Conservation (phyloP, 2,797 vertebrate species). For the Discoglossus pictus region DNA sequence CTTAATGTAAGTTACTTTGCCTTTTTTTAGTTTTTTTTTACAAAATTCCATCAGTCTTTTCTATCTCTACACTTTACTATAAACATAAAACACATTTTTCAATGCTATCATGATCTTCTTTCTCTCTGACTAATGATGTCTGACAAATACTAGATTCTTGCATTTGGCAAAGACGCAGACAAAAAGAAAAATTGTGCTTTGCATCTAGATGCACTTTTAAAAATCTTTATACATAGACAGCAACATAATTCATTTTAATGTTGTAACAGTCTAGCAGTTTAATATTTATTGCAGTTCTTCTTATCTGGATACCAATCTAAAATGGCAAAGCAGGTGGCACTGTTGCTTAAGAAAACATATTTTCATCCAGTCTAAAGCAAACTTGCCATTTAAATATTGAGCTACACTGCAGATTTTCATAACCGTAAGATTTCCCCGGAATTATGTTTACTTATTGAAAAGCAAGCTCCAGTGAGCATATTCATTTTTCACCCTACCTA, state of each 20-base stretch:
- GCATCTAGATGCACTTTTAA: conserved; percentile 1
- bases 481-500: neutral
- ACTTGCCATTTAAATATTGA: no score
- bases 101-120: neutral
- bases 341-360: neutral
- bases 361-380: no score
- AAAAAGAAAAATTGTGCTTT: conserved; percentile 11
- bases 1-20: no score
- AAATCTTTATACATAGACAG: conserved; percentile 8
- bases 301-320: neutral
- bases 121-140: conserved; percentile 1
- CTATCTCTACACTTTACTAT: no score
- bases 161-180: neutral
- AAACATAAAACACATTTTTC: no score
- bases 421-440: no score
- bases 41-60: no score
- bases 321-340: conserved; percentile 1
- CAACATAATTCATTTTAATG: conserved; percentile 7
- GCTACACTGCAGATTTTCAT: conserved; percentile 1
- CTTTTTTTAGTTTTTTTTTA: no score
- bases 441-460: conserved; percentile 10
- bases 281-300: neutral
- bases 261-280: neutral
- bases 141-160: neutral
- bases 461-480: conserved; percentile 5